These are phyloP conservation scores for Hipparchia sbordonii DNA, from an alignment of 2,888 invertebrate genomes.

Conservation along the genomic window DNA sequence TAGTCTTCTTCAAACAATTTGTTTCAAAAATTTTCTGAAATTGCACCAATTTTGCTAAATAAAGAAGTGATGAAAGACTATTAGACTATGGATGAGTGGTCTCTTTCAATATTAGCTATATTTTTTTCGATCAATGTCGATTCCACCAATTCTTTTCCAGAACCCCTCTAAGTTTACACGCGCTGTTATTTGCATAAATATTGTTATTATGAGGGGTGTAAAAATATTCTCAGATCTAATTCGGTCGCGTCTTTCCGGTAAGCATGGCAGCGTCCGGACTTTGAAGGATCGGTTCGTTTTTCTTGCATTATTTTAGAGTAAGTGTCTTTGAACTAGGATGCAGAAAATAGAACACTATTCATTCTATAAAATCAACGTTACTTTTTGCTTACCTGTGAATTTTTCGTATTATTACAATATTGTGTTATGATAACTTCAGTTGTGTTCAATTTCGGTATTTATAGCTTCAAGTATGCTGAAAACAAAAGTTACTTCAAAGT, in stretches of 20 bases:
- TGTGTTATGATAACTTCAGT: too few species aligned
- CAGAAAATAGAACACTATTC: conserved; percentile 32
- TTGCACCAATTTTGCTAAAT: neutral
- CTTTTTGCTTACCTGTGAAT: neutral
- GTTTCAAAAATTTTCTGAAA: too few species aligned
- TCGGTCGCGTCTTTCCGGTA: conserved; percentile 75
- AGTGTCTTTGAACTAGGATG: conserved; percentile 45
- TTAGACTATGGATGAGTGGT: neutral
- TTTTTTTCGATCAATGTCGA: neutral
- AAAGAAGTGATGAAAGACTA: neutral
- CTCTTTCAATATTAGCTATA: neutral
- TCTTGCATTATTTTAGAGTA: conserved; percentile 65
- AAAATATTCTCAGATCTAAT: conserved; percentile 80
- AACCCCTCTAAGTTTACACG: conserved; percentile 73
- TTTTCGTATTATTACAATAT: neutral
- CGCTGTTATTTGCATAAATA: conserved; percentile 81
- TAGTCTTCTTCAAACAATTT: too few species aligned
- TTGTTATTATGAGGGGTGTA: conserved; percentile 72
- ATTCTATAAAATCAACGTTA: neutral
- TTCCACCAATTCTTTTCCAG: neutral
- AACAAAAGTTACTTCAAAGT: neutral
- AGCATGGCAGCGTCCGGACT: conserved; percentile 59
- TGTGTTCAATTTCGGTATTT: too few species aligned
- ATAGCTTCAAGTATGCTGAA: neutral
- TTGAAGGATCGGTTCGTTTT: conserved; percentile 74